Percentiles rank a stretch among this genome's conserved stretches.
Evolutionary conservation across 2,797 vertebrate species (phyloP).

Genomic region (Pampus argenteus): DNA sequence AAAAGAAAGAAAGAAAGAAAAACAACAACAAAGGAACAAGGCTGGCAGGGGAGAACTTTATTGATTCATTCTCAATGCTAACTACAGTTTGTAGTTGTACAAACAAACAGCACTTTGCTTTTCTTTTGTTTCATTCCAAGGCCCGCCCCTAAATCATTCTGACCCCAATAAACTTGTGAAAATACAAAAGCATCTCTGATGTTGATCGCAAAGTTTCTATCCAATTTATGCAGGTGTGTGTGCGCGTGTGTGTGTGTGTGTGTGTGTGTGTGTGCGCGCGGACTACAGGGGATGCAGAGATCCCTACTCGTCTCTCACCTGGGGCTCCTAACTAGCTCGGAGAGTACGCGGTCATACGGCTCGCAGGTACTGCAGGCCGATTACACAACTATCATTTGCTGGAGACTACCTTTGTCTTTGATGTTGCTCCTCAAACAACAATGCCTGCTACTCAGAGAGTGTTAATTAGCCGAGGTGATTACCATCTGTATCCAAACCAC

Average conservation of each 20-base stretch:
- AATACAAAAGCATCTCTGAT: conserved; percentile 72
- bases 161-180: conserved; percentile 76
- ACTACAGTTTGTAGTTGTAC: conserved; percentile 63
- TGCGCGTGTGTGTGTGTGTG: conserved; percentile 30
- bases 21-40: conserved; percentile 66
- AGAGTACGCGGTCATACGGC: conserved; percentile 64
- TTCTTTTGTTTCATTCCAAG: conserved; percentile 77
- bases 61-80: conserved; percentile 73
- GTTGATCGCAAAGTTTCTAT: conserved; percentile 71
- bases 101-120: conserved; percentile 70
- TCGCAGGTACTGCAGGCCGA: conserved; percentile 76
- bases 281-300: conserved; percentile 55
- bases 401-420: conserved; percentile 80
- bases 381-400: conserved; percentile 83
- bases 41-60: conserved; percentile 59
- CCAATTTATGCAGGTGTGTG: conserved; percentile 63
- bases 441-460: conserved; percentile 66
- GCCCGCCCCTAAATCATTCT: conserved; percentile 69
- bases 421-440: conserved; percentile 82
- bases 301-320: conserved; percentile 71
- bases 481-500: conserved; percentile 75
- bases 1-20: conserved; percentile 4
- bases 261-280: conserved; percentile 15
- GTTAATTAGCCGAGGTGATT: conserved; percentile 83
- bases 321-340: conserved; percentile 80